Evolutionary conservation across 2,113 vertebrate genomes (phyloP).

Genomic region (Tympanuchus pallidicinctus): DNA sequence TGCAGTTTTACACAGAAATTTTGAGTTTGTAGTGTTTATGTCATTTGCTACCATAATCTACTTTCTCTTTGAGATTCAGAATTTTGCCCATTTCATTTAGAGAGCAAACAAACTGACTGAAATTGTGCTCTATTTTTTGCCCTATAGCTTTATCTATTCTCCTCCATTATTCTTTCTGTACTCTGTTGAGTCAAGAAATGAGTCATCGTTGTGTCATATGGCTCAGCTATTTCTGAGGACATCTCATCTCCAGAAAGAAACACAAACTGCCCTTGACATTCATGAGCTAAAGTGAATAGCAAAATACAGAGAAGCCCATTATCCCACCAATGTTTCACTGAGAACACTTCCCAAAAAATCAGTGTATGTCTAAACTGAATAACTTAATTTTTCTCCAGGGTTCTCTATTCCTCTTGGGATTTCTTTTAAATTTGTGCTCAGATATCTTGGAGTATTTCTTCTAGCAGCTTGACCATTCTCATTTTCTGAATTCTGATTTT

Average conservation of each 20-base stretch:
- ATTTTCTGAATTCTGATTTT: background rate
- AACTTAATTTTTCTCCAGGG: background rate
- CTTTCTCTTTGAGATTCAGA: constrained; percentile 42
- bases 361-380: background rate
- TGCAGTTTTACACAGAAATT: constrained; percentile 23
- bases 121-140: background rate
- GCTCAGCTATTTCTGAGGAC: constrained; percentile 20
- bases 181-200: constrained; percentile 40
- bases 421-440: background rate
- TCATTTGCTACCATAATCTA: constrained; percentile 26
- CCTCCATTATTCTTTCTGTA: constrained; percentile 29
- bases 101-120: constrained; percentile 1
- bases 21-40: constrained; percentile 34
- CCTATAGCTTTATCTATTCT: background rate
- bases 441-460: background rate
- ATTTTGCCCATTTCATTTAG: constrained; percentile 39
- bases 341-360: background rate
- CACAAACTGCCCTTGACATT: constrained; percentile 15
- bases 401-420: background rate
- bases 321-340: background rate
- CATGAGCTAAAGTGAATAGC: background rate
- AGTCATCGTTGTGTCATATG: constrained; percentile 33
- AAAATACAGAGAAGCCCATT: background rate
- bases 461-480: background rate
- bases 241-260: background rate